phyloP scores from a whole-genome alignment of 1,140 invertebrate genomes.

The Halesus radiatus region DNA sequence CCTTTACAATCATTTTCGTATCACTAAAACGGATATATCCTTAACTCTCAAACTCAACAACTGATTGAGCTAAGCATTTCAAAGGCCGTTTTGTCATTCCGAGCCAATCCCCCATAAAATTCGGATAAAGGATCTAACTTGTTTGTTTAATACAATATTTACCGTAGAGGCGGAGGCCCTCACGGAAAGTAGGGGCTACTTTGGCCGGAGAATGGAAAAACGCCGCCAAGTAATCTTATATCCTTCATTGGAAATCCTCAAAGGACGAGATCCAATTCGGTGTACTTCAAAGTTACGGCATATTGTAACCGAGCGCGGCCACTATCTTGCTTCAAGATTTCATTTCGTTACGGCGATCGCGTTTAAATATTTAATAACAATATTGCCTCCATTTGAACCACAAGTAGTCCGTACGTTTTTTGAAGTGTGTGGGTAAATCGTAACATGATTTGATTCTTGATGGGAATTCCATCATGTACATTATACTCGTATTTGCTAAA shows the following conservation, averaged over 20 bases:
- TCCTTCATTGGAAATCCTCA: conserved; percentile 19
- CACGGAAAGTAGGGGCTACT: not conserved
- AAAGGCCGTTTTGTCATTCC: too few relatives aligned
- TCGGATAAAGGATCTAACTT: conserved; percentile 6
- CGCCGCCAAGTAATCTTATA: not conserved
- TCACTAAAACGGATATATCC: too few relatives aligned
- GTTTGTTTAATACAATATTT: conserved; percentile 13
- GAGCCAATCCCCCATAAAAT: not conserved
- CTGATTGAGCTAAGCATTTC: not conserved
- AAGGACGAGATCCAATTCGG: conserved; percentile 15
- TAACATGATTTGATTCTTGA: too few relatives aligned
- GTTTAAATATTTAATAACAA: too few relatives aligned
- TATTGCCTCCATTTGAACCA: too few relatives aligned
- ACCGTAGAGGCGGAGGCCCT: not conserved
- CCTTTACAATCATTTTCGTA: too few relatives aligned
- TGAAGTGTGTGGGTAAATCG: too few relatives aligned
- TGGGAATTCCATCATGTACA: too few relatives aligned
- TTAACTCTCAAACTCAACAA: not conserved
- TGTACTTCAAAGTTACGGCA: conserved; percentile 1
- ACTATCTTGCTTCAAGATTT: not conserved
- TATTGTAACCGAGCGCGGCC: not conserved
- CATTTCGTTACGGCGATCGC: too few relatives aligned
- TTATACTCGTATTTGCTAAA: too few relatives aligned
- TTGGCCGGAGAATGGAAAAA: not conserved
- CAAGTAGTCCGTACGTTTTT: too few relatives aligned